Percentiles rank a stretch among this genome's conserved stretches.
These are phyloP conservation scores for Pipistrellus pygmaeus DNA, from an alignment of 2,797 vertebrate genomes.

Conservation along the genomic window DNA sequence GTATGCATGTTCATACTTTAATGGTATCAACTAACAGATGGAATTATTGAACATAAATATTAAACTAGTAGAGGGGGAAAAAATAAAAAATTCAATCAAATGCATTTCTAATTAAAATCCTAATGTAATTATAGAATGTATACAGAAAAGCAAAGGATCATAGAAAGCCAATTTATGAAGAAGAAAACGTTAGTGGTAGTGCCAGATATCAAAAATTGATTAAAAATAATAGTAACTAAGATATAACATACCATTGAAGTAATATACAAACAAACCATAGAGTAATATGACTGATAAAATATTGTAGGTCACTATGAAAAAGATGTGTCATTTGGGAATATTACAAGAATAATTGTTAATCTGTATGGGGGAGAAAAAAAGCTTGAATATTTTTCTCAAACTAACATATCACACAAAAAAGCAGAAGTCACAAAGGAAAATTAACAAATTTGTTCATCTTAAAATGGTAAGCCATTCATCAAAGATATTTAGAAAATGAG, in stretches of 20 bases:
- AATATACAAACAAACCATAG: neutral
- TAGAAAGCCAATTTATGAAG: conserved; percentile 3
- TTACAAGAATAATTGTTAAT: neutral
- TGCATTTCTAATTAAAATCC: conserved; percentile 22
- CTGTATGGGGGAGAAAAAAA: neutral
- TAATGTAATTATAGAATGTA: neutral
- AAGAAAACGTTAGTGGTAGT: neutral
- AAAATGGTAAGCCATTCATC: neutral
- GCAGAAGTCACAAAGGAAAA: conserved; percentile 24
- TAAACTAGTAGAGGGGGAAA: neutral
- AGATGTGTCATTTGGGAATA: neutral
- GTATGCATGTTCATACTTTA: neutral
- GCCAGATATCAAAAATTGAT: neutral
- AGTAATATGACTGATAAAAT: neutral
- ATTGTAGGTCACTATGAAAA: neutral
- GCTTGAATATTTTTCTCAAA: neutral
- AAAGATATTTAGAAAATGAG: neutral
- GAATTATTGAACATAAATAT: neutral
- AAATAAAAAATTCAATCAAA: neutral
- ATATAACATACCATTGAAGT: neutral
- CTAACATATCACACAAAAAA: neutral
- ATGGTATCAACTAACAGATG: neutral
- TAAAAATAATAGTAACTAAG: neutral
- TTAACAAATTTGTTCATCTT: neutral
- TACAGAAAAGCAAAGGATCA: neutral